A percentile compares a stretch with the other conserved stretches of the same genome.
phyloP scores from a whole-genome alignment of 2,888 invertebrate genomes.

The Creontiades dilutus region DNA sequence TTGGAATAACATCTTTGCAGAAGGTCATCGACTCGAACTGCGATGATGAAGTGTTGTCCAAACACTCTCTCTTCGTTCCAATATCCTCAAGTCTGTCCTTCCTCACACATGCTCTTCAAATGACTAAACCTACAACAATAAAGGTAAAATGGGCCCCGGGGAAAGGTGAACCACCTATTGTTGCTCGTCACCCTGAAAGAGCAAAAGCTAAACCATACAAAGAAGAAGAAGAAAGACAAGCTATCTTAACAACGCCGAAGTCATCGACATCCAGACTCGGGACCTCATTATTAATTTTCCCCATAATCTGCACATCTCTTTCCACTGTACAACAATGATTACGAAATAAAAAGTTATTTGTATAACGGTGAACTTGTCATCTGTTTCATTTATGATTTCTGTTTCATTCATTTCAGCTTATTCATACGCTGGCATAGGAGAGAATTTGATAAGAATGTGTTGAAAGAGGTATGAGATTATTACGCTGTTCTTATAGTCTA shows the following conservation, averaged over 20 bases:
- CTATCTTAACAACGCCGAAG: background rate
- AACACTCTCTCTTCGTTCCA: background rate
- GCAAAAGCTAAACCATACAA: background rate
- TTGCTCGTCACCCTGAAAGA: background rate
- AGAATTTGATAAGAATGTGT: too few species aligned
- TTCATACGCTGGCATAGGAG: too few species aligned
- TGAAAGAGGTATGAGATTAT: too few species aligned
- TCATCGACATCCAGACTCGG: background rate
- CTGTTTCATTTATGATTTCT: too few species aligned
- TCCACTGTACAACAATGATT: too few species aligned
- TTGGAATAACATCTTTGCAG: slow-evolving; percentile 16
- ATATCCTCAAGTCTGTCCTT: background rate
- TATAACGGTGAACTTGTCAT: too few species aligned
- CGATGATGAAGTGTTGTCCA: background rate
- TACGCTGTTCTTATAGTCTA: too few species aligned
- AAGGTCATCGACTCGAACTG: slow-evolving; percentile 37
- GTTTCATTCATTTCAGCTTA: too few species aligned
- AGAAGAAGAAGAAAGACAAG: background rate
- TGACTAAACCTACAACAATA: background rate
- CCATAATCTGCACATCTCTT: background rate
- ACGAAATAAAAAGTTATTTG: too few species aligned
- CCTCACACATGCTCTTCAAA: background rate
- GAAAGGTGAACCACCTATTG: background rate
- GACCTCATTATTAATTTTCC: background rate
- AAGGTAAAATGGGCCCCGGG: background rate